Evolutionary conservation across 2,888 invertebrate genomes (phyloP).

Genomic region (Euproctis similis): DNA sequence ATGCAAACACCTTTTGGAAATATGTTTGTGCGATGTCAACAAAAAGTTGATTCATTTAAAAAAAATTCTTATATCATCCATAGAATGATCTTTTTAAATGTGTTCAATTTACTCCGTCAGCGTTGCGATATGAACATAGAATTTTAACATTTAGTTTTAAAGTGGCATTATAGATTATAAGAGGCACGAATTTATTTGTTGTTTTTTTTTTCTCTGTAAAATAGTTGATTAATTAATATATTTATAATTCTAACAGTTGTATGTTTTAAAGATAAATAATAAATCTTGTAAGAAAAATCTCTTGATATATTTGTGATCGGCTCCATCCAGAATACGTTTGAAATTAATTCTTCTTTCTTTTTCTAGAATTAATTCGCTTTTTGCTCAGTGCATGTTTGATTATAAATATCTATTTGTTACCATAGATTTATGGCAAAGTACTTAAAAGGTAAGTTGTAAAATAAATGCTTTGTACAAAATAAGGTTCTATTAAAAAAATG

Average conservation of each 20-base stretch:
- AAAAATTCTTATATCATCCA: no score
- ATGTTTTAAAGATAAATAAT: constrained; percentile 31
- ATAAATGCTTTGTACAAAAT: constrained; percentile 64
- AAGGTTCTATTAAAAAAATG: constrained; percentile 35
- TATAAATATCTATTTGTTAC: constrained; percentile 62
- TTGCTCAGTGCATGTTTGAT: constrained; percentile 55
- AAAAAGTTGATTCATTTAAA: no score
- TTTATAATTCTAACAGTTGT: constrained; percentile 41
- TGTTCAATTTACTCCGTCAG: constrained; percentile 2
- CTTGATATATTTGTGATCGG: constrained; percentile 40
- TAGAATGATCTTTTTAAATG: no score
- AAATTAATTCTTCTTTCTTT: constrained; percentile 22
- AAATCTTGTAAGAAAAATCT: constrained; percentile 12
- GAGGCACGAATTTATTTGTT: constrained; percentile 75
- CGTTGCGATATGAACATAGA: constrained; percentile 12
- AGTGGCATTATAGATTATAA: constrained; percentile 64
- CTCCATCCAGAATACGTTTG: constrained; percentile 48
- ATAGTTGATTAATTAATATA: constrained; percentile 66
- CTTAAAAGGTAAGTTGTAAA: constrained; percentile 56
- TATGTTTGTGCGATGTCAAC: no score
- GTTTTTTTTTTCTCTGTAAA: constrained; percentile 67
- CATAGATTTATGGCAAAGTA: constrained; percentile 71
- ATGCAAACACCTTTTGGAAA: no score
- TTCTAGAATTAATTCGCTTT: constrained; percentile 36
- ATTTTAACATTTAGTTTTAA: constrained; percentile 28